phyloP scores from a whole-genome alignment of 2,113 vertebrate species.

The Hippopotamus amphibius region DNA sequence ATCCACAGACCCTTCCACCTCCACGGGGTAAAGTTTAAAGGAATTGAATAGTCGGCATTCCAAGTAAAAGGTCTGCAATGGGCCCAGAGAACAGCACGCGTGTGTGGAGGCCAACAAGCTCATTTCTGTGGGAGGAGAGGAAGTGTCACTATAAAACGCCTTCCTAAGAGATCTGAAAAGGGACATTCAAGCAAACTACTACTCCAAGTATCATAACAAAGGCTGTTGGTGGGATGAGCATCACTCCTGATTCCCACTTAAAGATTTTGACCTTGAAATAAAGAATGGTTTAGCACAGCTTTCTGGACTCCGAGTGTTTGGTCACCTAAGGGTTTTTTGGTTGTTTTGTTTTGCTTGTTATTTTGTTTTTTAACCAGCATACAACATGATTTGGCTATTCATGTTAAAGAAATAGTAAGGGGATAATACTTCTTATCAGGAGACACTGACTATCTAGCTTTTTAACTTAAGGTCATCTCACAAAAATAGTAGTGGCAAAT shows the following conservation, averaged over 20 bases:
- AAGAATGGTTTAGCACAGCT: not conserved
- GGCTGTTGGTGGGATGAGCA: not conserved
- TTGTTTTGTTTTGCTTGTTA: not conserved
- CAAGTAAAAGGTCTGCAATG: not conserved
- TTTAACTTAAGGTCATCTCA: not conserved
- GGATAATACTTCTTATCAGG: not conserved
- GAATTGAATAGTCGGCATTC: not conserved
- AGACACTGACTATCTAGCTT: not conserved
- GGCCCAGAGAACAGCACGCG: not conserved
- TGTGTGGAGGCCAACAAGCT: not conserved
- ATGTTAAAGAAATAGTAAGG: not conserved
- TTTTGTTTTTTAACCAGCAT: not conserved
- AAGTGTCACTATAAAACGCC: not conserved
- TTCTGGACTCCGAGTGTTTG: not conserved
- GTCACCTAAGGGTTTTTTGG: not conserved
- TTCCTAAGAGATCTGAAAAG: not conserved
- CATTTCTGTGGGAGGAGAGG: not conserved
- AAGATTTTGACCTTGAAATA: not conserved
- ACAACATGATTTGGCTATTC: not conserved
- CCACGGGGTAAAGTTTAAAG: not conserved
- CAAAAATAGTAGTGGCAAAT: not conserved
- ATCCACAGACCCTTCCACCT: not conserved
- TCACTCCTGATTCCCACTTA: not conserved
- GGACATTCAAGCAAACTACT: not conserved
- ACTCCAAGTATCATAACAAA: not conserved